Evolutionary conservation across 2,797 vertebrate species (phyloP).

Genomic region (Pogoniulus pusillus): DNA sequence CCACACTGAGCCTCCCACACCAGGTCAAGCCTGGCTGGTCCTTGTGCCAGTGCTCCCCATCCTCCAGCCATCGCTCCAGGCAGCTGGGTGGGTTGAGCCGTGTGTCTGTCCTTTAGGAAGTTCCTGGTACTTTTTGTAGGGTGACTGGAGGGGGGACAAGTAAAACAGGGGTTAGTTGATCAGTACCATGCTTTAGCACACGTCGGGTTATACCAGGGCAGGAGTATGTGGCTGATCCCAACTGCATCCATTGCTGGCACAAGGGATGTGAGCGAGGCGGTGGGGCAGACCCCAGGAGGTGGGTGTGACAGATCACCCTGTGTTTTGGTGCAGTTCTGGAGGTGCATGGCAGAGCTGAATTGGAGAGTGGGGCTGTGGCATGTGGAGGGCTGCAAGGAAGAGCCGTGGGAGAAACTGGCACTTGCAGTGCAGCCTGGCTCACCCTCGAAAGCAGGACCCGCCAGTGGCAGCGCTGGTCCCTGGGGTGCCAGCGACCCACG

Average conservation of each 20-base stretch:
- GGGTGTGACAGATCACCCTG: rapidly evolving
- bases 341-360: rapidly evolving
- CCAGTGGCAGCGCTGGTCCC: not conserved
- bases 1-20: rapidly evolving
- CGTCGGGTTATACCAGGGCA: rapidly evolving
- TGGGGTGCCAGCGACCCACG: not conserved
- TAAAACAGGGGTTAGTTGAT: rapidly evolving
- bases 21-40: not conserved
- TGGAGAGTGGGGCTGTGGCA: not conserved
- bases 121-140: rapidly evolving
- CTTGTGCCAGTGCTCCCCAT: rapidly evolving
- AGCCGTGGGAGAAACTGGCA: rapidly evolving
- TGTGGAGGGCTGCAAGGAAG: too few relatives aligned
- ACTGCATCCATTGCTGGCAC: rapidly evolving
- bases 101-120: rapidly evolving
- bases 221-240: rapidly evolving
- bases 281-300: not conserved
- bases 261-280: rapidly evolving
- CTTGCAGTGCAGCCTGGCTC: not conserved
- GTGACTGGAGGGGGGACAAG: rapidly evolving
- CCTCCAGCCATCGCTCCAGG: rapidly evolving
- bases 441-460: not conserved
- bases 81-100: rapidly evolving
- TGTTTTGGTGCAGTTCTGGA: not conserved
- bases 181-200: rapidly evolving